phyloP scores from a whole-genome alignment of 2,113 vertebrate species.

The Tragelaphus scriptus region DNA sequence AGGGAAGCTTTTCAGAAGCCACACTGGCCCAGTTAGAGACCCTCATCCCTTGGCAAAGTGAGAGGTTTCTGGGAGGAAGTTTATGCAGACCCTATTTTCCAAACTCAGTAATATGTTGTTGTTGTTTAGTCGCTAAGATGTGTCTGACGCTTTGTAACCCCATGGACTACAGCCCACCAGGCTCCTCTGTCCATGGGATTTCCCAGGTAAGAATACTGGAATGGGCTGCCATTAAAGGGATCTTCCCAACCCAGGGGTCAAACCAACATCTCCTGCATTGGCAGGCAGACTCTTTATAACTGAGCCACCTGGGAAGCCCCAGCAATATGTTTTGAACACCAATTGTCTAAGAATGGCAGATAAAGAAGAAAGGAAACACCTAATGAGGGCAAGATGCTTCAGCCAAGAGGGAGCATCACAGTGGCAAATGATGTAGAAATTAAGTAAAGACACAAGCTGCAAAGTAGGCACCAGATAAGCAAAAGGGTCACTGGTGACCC shows the following conservation, averaged over 20 bases:
- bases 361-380: neutral
- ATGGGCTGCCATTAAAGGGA: neutral
- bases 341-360: neutral
- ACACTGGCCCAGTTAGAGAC: neutral
- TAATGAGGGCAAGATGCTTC: neutral
- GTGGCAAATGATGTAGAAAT: accelerated
- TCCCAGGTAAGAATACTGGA: neutral
- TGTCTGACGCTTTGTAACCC: neutral
- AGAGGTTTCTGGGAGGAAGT: neutral
- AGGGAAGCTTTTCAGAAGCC: neutral
- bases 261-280: neutral
- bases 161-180: neutral
- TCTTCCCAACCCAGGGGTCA: neutral
- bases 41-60: neutral
- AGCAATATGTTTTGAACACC: neutral
- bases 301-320: neutral
- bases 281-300: neutral
- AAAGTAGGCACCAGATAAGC: accelerated
- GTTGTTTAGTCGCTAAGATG: neutral
- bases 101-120: neutral
- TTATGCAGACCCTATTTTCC: neutral
- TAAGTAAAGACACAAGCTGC: neutral
- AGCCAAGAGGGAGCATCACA: accelerated
- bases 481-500: neutral
- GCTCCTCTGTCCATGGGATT: neutral